A percentile compares a stretch with the other conserved stretches of the same genome.
phyloP scores from a whole-genome alignment of 2,797 vertebrate species.

The Notamacropus eugenii region DNA sequence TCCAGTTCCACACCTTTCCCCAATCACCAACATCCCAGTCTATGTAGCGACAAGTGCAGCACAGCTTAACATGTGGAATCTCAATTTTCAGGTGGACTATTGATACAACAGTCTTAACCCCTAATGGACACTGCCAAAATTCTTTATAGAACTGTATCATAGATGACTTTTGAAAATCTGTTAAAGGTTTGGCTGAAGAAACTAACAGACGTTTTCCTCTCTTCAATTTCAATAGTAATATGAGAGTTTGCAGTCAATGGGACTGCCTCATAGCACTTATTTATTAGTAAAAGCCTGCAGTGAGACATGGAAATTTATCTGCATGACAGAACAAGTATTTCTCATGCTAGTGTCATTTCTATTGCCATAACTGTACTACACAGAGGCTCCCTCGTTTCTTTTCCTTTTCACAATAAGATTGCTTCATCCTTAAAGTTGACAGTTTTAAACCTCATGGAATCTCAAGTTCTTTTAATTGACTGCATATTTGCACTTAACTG shows the following conservation, averaged over 20 bases:
- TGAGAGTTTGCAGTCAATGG: not conserved
- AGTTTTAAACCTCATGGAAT: constrained; percentile 33
- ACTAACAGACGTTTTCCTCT: not conserved
- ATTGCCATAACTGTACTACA: not conserved
- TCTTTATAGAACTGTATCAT: not conserved
- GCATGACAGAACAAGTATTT: not conserved
- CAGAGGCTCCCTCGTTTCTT: not conserved
- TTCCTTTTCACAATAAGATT: not conserved
- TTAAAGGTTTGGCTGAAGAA: not conserved
- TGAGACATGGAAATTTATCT: not conserved
- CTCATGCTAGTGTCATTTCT: constrained; percentile 7
- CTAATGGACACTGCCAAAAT: not conserved
- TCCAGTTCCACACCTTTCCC: not conserved
- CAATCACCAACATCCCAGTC: not conserved
- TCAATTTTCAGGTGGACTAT: not conserved
- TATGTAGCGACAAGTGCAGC: not conserved
- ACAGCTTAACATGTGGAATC: not conserved
- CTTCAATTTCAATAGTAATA: not conserved
- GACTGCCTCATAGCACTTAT: not conserved
- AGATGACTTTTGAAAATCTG: constrained; percentile 14
- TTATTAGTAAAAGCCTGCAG: not conserved
- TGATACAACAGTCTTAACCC: not conserved
- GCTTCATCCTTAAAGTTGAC: constrained; percentile 5
- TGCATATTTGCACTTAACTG: constrained; percentile 39
- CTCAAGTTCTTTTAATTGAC: constrained; percentile 26